A percentile compares a stretch with the other conserved stretches of the same genome.
These are phyloP conservation scores for Actenoides lindsayi DNA, from an alignment of 2,113 vertebrate species.

Conservation along the genomic window DNA sequence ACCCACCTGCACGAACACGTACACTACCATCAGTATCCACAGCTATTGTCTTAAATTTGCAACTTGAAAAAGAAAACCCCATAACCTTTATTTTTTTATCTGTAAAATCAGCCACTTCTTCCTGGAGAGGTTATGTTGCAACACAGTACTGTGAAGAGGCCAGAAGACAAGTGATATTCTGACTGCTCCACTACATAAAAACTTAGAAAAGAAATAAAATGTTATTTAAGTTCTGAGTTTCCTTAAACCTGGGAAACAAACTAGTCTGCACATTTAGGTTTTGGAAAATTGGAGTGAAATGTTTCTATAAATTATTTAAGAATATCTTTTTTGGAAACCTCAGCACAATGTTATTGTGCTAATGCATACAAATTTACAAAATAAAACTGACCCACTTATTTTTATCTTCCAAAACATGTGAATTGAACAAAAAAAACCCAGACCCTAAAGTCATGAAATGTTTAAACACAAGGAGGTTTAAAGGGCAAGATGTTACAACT, in stretches of 20 bases:
- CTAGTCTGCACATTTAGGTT: neutral
- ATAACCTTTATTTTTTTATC: neutral
- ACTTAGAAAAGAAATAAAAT: neutral
- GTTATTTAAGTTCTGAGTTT: neutral
- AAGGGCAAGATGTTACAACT: neutral
- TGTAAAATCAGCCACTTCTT: neutral
- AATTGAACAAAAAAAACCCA: neutral
- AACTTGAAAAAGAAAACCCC: neutral
- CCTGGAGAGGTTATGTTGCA: neutral
- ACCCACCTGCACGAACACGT: neutral
- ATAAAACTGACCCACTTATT: neutral
- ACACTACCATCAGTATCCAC: too few species aligned
- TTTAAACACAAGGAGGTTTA: neutral
- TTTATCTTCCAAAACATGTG: neutral
- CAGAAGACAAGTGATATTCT: neutral
- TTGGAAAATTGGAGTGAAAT: neutral
- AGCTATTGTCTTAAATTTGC: neutral
- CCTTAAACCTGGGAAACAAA: neutral
- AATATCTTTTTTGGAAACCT: neutral
- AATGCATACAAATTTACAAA: neutral
- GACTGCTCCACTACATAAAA: neutral
- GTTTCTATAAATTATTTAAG: conserved; percentile 25
- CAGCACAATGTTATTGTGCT: neutral
- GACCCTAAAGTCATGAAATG: neutral
- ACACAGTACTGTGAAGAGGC: neutral